A percentile compares a stretch with the other conserved stretches of the same genome.
These are phyloP conservation scores for Drosophila mercatorum DNA, from an alignment of 2,888 invertebrate genomes.

Conservation along the genomic window DNA sequence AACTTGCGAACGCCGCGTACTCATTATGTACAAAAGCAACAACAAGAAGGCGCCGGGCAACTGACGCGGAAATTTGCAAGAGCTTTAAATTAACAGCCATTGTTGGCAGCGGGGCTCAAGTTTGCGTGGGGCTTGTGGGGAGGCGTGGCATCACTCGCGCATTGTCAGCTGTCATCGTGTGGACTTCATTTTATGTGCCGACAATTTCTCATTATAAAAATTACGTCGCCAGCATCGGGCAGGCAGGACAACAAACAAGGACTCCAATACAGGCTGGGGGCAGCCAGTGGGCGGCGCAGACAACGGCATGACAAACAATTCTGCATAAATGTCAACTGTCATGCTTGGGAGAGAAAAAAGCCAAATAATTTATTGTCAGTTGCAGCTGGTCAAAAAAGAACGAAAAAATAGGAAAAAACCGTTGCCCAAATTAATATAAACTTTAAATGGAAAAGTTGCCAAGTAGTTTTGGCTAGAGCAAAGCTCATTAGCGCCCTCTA, in stretches of 20 bases:
- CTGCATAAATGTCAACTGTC: constrained; percentile 72
- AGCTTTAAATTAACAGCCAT: constrained; percentile 73
- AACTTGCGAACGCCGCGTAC: constrained; percentile 32
- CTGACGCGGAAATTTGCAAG: constrained; percentile 72
- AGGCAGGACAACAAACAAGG: constrained; percentile 50
- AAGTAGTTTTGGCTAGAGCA: constrained; percentile 46
- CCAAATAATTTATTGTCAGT: constrained; percentile 48
- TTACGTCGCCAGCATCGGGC: constrained; percentile 58
- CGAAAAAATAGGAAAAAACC: background rate
- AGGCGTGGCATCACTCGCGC: constrained; percentile 22
- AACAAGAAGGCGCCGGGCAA: constrained; percentile 50
- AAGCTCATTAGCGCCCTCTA: constrained; percentile 56
- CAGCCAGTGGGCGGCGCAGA: background rate
- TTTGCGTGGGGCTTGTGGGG: constrained; percentile 1
- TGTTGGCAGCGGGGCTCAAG: constrained; percentile 14
- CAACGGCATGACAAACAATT: constrained; percentile 55
- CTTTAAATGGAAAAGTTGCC: constrained; percentile 63
- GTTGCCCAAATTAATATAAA: constrained; percentile 50
- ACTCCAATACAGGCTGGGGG: constrained; percentile 3
- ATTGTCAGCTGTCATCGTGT: constrained; percentile 70
- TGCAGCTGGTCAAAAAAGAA: constrained; percentile 13
- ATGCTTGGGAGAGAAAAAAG: constrained; percentile 42
- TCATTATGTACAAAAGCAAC: constrained; percentile 59
- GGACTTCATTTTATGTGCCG: constrained; percentile 78
- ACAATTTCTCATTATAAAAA: constrained; percentile 80